Percentiles rank a stretch among this genome's conserved stretches.
phyloP scores from a whole-genome alignment of 2,888 invertebrate genomes.

The Fragum sueziense region DNA sequence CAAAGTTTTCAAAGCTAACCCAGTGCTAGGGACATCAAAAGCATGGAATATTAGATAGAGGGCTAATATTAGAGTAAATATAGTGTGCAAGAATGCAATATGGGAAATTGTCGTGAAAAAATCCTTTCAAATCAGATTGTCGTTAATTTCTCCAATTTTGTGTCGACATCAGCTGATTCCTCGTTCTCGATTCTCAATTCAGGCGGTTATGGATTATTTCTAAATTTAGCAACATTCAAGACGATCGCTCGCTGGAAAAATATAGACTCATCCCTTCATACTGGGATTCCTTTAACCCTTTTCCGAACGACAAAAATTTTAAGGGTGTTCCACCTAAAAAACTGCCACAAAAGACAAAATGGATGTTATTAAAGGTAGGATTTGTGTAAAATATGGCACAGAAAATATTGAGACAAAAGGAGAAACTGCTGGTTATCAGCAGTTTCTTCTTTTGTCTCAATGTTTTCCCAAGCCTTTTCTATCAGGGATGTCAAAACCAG shows the following conservation, averaged over 20 bases:
- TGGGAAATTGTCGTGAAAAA: not conserved
- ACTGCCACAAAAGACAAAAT: no score
- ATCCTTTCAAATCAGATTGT: not conserved
- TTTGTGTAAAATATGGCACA: no score
- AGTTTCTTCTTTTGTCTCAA: no score
- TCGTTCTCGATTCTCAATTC: not conserved
- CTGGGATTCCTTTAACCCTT: no score
- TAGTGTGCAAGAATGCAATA: not conserved
- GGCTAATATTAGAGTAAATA: no score
- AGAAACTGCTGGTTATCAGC: no score
- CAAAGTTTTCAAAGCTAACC: not conserved
- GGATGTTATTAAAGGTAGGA: no score
- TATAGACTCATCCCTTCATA: not conserved
- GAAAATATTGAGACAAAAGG: no score
- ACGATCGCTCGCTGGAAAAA: not conserved
- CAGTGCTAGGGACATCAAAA: not conserved
- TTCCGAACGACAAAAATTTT: no score
- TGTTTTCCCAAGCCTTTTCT: no score
- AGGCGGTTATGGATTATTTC: slow-evolving; percentile 7
- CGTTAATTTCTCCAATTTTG: slow-evolving; percentile 5
- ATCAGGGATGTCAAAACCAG: no score
- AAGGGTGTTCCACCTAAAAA: no score
- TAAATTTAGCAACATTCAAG: slow-evolving; percentile 14
- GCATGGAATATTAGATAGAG: not conserved
- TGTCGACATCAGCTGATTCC: slow-evolving; percentile 19